Conservation (phyloP, 2,113 vertebrate species). For the Gasterosteus aculeatus region DNA sequence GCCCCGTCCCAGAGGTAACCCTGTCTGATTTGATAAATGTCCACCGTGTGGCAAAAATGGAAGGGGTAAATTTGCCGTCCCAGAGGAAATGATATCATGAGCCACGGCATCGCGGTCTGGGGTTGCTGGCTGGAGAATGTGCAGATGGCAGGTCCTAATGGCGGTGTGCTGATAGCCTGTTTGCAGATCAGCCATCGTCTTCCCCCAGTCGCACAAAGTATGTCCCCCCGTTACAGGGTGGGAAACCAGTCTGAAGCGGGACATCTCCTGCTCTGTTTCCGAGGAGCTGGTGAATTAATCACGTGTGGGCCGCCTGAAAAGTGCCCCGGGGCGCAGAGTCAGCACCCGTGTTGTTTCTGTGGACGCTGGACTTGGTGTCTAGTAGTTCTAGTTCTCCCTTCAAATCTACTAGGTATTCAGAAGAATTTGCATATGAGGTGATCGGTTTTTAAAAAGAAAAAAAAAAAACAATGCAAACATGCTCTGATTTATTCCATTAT, state of each 20-base stretch:
- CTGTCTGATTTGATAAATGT: slow-evolving; percentile 81
- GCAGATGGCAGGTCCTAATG: slow-evolving; percentile 75
- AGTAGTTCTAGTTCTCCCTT: neutral
- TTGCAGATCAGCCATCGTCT: slow-evolving; percentile 74
- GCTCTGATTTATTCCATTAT: neutral
- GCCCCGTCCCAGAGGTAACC: slow-evolving; percentile 70
- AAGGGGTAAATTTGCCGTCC: slow-evolving; percentile 76
- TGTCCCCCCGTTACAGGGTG: slow-evolving; percentile 27
- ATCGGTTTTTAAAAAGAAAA: too few species aligned
- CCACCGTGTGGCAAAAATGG: slow-evolving; percentile 65
- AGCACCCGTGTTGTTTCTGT: slow-evolving; percentile 73
- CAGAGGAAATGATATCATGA: slow-evolving; percentile 83
- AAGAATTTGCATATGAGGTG: neutral
- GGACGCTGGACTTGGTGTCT: slow-evolving; percentile 38
- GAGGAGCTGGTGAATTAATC: slow-evolving; percentile 73
- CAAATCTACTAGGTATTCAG: neutral
- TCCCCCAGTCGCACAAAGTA: slow-evolving; percentile 46
- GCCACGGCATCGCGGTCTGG: slow-evolving; percentile 72
- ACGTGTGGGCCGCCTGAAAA: slow-evolving; percentile 63
- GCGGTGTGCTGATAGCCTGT: slow-evolving; percentile 80
- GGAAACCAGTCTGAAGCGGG: slow-evolving; percentile 41
- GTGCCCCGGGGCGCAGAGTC: slow-evolving; percentile 61
- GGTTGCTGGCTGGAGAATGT: slow-evolving; percentile 74
- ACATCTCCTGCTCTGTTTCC: slow-evolving; percentile 47
- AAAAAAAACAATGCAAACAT: neutral